Evolutionary conservation across 2,113 vertebrate species (phyloP).

Genomic region (Delphinus delphis): DNA sequence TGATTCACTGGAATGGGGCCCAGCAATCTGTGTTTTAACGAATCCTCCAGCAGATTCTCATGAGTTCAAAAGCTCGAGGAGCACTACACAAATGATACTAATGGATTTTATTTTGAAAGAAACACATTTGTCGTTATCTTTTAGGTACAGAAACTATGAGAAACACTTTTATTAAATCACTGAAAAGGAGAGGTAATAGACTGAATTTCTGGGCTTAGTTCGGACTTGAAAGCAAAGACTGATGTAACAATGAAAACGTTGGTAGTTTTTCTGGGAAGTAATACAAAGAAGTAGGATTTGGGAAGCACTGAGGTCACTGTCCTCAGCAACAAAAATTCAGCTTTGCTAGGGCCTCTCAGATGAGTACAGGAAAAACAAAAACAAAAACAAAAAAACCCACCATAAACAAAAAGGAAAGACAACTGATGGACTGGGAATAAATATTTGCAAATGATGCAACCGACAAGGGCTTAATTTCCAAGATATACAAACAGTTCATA

Average conservation of each 20-base stretch:
- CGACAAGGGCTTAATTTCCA: neutral
- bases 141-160: neutral
- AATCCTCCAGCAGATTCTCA: neutral
- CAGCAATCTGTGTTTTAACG: neutral
- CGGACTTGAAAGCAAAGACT: neutral
- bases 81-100: neutral
- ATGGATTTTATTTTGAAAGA: neutral
- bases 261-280: neutral
- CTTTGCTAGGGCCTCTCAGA: neutral
- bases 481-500: neutral
- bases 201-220: neutral
- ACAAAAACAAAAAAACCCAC: too few species aligned
- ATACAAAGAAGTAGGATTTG: neutral
- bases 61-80: neutral
- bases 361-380: neutral
- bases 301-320: neutral
- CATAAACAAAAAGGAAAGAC: neutral
- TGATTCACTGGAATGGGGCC: neutral
- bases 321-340: neutral
- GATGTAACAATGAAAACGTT: neutral
- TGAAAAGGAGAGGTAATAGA: neutral
- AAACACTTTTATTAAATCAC: neutral
- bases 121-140: neutral
- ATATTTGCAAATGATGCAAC: neutral
- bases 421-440: neutral